These are phyloP conservation scores for Drosophila borealis DNA, from an alignment of 2,888 invertebrate species.

Conservation along the genomic window DNA sequence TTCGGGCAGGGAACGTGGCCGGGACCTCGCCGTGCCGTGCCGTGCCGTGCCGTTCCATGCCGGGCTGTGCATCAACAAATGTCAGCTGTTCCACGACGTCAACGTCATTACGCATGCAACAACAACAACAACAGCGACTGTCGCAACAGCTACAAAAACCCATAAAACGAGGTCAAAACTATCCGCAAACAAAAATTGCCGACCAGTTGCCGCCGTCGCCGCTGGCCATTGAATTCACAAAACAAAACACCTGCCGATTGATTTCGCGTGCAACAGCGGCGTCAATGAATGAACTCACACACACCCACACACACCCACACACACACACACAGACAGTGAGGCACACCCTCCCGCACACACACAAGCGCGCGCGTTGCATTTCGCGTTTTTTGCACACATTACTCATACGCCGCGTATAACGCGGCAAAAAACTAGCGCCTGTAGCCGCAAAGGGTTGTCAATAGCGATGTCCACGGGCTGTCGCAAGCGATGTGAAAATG, in stretches of 20 bases:
- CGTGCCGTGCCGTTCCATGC: background rate
- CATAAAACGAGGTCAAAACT: constrained; percentile 75
- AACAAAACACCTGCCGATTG: constrained; percentile 76
- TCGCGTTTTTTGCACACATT: constrained; percentile 55
- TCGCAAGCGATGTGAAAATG: constrained; percentile 9
- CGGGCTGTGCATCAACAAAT: constrained; percentile 63
- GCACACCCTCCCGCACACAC: constrained; percentile 5
- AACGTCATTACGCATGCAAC: constrained; percentile 73
- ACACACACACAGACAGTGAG: constrained; percentile 10
- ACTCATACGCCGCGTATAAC: constrained; percentile 70
- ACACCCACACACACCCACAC: constrained; percentile 11
- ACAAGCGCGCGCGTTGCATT: constrained; percentile 13
- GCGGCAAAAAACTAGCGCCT: constrained; percentile 24
- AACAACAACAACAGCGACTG: constrained; percentile 30
- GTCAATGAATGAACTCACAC: constrained; percentile 63
- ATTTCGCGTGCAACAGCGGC: constrained; percentile 62
- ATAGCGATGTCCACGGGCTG: constrained; percentile 13
- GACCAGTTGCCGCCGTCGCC: constrained; percentile 37
- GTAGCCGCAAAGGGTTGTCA: constrained; percentile 5
- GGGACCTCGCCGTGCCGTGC: background rate
- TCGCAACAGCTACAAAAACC: constrained; percentile 16
- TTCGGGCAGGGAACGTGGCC: constrained; percentile 12
- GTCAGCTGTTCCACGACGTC: constrained; percentile 64
- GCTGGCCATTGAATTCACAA: constrained; percentile 57
- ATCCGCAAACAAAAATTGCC: constrained; percentile 72